Conservation (phyloP, 2,888 invertebrate species). For the Neoascia interrupta region DNA sequence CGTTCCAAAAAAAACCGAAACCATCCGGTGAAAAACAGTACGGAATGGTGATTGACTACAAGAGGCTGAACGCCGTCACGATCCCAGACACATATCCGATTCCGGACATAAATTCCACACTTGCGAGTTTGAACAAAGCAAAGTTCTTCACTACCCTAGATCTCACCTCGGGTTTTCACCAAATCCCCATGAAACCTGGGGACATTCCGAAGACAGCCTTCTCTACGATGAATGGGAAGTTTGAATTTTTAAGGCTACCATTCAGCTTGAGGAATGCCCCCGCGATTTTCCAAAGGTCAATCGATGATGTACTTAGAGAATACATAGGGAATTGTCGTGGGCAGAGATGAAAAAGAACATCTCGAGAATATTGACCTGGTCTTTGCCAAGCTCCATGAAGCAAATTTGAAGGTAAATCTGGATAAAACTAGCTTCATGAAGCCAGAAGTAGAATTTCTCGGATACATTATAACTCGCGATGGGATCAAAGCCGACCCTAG, state of each 20-base stretch:
- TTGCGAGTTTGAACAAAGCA: slow-evolving; percentile 63
- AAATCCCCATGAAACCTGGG: slow-evolving; percentile 33
- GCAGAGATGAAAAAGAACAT: background rate
- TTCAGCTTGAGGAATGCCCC: slow-evolving; percentile 53
- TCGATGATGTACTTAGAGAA: slow-evolving; percentile 61
- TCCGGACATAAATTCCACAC: slow-evolving; percentile 62
- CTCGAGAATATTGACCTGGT: background rate
- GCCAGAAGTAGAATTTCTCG: too few relatives aligned
- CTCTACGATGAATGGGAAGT: slow-evolving; percentile 62
- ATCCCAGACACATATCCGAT: slow-evolving; percentile 63
- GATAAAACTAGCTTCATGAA: too few relatives aligned
- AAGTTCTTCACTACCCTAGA: slow-evolving; percentile 69
- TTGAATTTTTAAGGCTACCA: slow-evolving; percentile 28
- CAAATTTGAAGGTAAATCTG: too few relatives aligned
- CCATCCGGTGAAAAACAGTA: slow-evolving; percentile 5
- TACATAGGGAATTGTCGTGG: background rate
- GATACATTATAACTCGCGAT: too few relatives aligned
- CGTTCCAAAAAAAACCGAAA: slow-evolving; percentile 2
- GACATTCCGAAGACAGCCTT: slow-evolving; percentile 69
- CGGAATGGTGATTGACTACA: slow-evolving; percentile 1
- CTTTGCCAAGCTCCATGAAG: too few relatives aligned
- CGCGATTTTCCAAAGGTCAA: slow-evolving; percentile 65
- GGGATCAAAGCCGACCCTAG: too few relatives aligned
- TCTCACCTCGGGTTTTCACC: slow-evolving; percentile 70
- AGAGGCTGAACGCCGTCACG: slow-evolving; percentile 60